These are phyloP conservation scores for Crocidura indochinensis DNA, from an alignment of 2,797 vertebrate species.

Conservation along the genomic window DNA sequence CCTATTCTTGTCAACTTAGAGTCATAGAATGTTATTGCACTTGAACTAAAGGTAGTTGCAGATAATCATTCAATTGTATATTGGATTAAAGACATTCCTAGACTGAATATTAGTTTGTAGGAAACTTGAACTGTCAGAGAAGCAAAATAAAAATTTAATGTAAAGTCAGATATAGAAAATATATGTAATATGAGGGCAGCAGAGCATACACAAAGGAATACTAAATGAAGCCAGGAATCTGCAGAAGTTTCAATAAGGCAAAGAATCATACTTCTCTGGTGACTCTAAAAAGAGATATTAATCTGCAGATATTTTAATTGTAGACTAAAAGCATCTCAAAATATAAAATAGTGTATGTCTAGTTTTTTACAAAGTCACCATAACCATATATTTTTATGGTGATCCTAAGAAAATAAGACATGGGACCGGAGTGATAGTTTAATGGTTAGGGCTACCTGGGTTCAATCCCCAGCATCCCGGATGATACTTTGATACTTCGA, in stretches of 20 bases:
- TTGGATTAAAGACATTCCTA: neutral
- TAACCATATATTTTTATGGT: too few relatives aligned
- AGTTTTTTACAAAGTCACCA: neutral
- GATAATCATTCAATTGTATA: neutral
- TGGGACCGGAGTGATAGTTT: too few relatives aligned
- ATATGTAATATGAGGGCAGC: neutral
- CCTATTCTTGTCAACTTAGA: neutral
- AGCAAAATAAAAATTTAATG: neutral
- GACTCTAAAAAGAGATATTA: neutral
- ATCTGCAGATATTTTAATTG: neutral
- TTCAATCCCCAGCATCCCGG: too few relatives aligned
- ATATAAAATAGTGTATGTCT: neutral
- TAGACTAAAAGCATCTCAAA: neutral
- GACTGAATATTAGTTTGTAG: neutral
- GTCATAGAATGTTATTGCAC: neutral
- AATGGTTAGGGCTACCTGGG: too few relatives aligned
- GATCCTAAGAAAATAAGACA: too few relatives aligned
- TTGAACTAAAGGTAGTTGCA: neutral
- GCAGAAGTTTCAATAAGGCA: neutral
- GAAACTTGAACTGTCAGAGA: neutral
- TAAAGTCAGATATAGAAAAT: neutral
- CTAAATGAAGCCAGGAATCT: neutral
- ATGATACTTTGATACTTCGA: too few relatives aligned
- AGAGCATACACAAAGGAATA: neutral
- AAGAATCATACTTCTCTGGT: neutral